A percentile compares a stretch with the other conserved stretches of the same genome.
Evolutionary conservation across 2,113 vertebrate genomes (phyloP).

Genomic region (Equus quagga): DNA sequence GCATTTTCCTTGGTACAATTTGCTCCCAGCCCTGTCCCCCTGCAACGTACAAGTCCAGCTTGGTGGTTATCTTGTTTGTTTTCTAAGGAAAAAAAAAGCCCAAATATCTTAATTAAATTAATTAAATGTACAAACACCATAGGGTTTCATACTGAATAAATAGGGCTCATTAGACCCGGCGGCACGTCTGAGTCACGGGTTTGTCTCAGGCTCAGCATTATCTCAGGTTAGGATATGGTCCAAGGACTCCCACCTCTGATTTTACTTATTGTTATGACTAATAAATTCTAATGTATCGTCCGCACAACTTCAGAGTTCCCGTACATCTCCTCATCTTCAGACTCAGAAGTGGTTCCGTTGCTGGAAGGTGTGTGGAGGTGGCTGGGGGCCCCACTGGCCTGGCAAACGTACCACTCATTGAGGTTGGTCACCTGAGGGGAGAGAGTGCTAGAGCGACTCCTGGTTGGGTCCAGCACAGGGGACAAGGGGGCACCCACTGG

Average conservation of each 20-base stretch:
- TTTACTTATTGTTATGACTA: slow-evolving; percentile 18
- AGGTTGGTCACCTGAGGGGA: slow-evolving; percentile 98
- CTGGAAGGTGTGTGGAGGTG: slow-evolving; percentile 95
- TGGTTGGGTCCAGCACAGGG: slow-evolving; percentile 88
- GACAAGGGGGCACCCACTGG: slow-evolving; percentile 90
- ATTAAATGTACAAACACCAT: slow-evolving; percentile 89
- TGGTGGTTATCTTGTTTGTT: slow-evolving; percentile 63
- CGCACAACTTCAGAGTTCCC: slow-evolving; percentile 91
- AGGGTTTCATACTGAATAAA: slow-evolving; percentile 90
- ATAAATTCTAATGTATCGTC: slow-evolving; percentile 92
- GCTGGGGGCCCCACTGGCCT: slow-evolving; percentile 92
- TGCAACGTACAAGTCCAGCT: slow-evolving; percentile 65
- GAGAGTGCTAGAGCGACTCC: slow-evolving; percentile 90
- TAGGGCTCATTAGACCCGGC: slow-evolving; percentile 85
- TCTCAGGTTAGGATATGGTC: slow-evolving; percentile 63
- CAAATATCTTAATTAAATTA: slow-evolving; percentile 90
- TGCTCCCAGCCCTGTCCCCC: slow-evolving; percentile 54
- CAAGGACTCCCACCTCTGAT: slow-evolving; percentile 50
- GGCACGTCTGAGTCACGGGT: slow-evolving; percentile 74
- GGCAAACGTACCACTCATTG: slow-evolving; percentile 99
- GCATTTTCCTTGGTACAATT: slow-evolving; percentile 64
- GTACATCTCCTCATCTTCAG: slow-evolving; percentile 94
- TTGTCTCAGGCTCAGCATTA: slow-evolving; percentile 69
- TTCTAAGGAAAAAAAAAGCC: slow-evolving; percentile 54
- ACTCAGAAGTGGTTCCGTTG: slow-evolving; percentile 93